Evolutionary conservation across 2,797 vertebrate species (phyloP), one percentile per base, ranked within the genome.

Genomic region (Thalassophryne amazonica): DNA sequence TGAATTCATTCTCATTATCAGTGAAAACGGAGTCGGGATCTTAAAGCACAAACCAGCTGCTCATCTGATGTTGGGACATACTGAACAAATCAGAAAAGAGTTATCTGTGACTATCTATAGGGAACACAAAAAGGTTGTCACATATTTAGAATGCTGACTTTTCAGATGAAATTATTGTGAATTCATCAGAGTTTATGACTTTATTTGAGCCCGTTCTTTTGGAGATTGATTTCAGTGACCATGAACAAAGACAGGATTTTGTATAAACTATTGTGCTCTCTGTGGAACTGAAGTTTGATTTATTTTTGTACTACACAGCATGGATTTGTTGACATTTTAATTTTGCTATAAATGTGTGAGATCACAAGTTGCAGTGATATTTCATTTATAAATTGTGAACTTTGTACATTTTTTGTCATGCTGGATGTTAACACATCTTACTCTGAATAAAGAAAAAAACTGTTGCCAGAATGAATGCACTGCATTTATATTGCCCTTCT

Each of bases 391-490:
- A 98, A 98, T 98, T 92, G 97, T 99, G 96, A 94, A 98, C 95
- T 99, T 99, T 99, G 97, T 99, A 99, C 95, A 98, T 96, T 96
- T 93, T 97, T 98, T 98, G 97, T 99, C 96, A 98, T 99, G 96
- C 96, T 99, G 95, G 96, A 96, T 98, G 96, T 98, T 95, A 94
- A 97, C 96, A 99, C 96, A 98, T 98, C 96, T 97, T 98, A 98
- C 95, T 98, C 95, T 94, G 91, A 99, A 98, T 98, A 97, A 97
- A 97, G 92, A 92, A 81, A 92, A 89, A 90, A 91, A 88, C 94
- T 94, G 95, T 98, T 95, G 93, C 94, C 95, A 95, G 92, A 91
- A 86, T n/a, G n/a, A n/a, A n/a, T n/a, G n/a, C n/a, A n/a, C n/a
- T n/a, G n/a, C n/a, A n/a, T n/a, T n/a, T n/a, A n/a, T n/a, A n/a